Conservation (phyloP, 2,888 invertebrate species). For the Tanytarsus gracilentus region DNA sequence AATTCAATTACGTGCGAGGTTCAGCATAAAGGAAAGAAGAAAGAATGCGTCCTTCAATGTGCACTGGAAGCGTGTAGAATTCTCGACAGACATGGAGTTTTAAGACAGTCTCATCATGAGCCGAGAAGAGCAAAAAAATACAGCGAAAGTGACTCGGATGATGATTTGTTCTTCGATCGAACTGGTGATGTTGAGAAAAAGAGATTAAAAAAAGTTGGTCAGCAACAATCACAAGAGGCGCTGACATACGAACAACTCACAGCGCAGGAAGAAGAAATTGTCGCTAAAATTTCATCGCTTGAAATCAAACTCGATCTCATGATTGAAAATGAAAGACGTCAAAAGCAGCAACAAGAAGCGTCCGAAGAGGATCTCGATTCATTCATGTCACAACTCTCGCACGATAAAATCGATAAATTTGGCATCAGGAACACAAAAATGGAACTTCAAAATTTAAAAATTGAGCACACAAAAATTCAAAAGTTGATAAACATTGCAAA, state of each 20-base stretch:
- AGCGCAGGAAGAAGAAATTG: constrained; percentile 36
- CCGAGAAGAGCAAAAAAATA: constrained; percentile 68
- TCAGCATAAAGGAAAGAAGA: constrained; percentile 83
- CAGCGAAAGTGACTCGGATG: constrained; percentile 74
- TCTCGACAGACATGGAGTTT: constrained; percentile 75
- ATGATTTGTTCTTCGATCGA: constrained; percentile 89
- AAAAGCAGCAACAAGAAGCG: constrained; percentile 41
- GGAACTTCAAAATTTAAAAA: constrained; percentile 57
- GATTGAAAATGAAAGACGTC: constrained; percentile 33
- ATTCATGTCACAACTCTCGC: constrained; percentile 62
- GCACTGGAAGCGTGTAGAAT: constrained; percentile 91
- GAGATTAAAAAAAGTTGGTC: constrained; percentile 54
- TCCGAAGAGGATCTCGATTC: constrained; percentile 80
- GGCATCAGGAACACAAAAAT: constrained; percentile 53
- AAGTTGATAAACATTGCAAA: constrained; percentile 66
- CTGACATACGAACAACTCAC: constrained; percentile 61
- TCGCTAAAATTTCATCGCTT: constrained; percentile 45
- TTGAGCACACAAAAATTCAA: constrained; percentile 58
- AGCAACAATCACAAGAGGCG: constrained; percentile 35
- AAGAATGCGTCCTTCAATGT: constrained; percentile 86
- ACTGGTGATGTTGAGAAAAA: constrained; percentile 89
- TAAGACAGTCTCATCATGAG: constrained; percentile 80
- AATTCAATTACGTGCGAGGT: constrained; percentile 75
- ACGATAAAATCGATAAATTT: constrained; percentile 52
- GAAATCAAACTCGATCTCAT: constrained; percentile 31